These are phyloP conservation scores for Philotrypesis tridentata DNA, from an alignment of 1,140 invertebrate species.

Conservation along the genomic window DNA sequence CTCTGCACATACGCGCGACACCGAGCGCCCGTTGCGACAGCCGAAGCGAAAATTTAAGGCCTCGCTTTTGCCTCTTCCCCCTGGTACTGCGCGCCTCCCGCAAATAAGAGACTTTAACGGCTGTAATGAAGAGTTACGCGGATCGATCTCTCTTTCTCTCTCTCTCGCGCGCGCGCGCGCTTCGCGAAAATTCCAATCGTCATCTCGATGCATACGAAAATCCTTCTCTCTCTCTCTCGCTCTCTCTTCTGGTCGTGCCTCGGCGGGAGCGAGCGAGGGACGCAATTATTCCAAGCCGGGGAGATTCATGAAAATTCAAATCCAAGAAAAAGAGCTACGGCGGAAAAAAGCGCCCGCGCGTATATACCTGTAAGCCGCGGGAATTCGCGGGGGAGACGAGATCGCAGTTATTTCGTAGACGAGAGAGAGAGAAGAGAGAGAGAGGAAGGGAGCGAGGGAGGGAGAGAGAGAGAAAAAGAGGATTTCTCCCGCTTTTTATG, in stretches of 20 bases:
- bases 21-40: slow-evolving; percentile 4
- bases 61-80: neutral
- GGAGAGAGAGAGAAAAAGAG: neutral
- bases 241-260: too few species aligned
- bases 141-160: neutral
- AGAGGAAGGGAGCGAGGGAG: neutral
- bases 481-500: slow-evolving; percentile 40
- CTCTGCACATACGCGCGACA: too few species aligned
- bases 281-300: neutral
- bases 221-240: too few species aligned
- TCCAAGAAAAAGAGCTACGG: slow-evolving; percentile 2
- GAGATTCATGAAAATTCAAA: slow-evolving; percentile 40
- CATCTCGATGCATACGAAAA: neutral
- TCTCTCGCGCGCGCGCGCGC: too few species aligned
- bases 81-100: too few species aligned
- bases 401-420: slow-evolving; percentile 5
- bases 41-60: slow-evolving; percentile 21
- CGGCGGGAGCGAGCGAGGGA: neutral
- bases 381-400: slow-evolving; percentile 28
- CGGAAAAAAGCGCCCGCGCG: slow-evolving; percentile 14
- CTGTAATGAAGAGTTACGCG: neutral
- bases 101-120: neutral
- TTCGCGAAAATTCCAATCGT: neutral
- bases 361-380: slow-evolving; percentile 15
- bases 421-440: neutral